Percentiles rank a stretch among this genome's conserved stretches.
phyloP scores from a whole-genome alignment of 2,888 invertebrate genomes.

The Brachyptera putata region DNA sequence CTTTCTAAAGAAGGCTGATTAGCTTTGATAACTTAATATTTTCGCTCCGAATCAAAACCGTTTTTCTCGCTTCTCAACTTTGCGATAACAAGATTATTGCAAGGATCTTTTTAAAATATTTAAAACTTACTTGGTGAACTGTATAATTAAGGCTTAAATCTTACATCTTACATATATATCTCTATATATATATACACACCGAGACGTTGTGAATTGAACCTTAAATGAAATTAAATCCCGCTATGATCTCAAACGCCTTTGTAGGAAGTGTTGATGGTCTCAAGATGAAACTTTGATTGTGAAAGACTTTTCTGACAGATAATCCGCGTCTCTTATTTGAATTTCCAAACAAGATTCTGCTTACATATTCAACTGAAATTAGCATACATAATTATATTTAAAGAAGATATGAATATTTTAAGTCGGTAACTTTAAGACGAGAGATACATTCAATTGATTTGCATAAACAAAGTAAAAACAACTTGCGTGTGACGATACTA shows the following conservation, averaged over 20 bases:
- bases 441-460: no score
- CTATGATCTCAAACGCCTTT: constrained; percentile 14
- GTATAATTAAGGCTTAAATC: neutral
- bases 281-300: neutral
- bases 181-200: no score
- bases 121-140: constrained; percentile 14
- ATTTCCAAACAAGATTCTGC: constrained; percentile 12
- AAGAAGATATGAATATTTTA: constrained; percentile 17
- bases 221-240: constrained; percentile 14
- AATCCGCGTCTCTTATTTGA: constrained; percentile 6
- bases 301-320: constrained; percentile 6
- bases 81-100: constrained; percentile 7
- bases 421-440: no score
- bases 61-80: constrained; percentile 8
- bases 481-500: no score
- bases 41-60: neutral
- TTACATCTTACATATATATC: no score
- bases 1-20: constrained; percentile 10
- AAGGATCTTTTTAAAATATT: constrained; percentile 8
- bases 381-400: constrained; percentile 15
- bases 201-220: constrained; percentile 15
- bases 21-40: constrained; percentile 10
- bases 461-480: no score
- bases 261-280: constrained; percentile 1
- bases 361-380: constrained; percentile 1